Percentiles rank a stretch among this genome's conserved stretches.
phyloP scores from a whole-genome alignment of 2,797 vertebrate species.

The Apogon hyalosoma region DNA sequence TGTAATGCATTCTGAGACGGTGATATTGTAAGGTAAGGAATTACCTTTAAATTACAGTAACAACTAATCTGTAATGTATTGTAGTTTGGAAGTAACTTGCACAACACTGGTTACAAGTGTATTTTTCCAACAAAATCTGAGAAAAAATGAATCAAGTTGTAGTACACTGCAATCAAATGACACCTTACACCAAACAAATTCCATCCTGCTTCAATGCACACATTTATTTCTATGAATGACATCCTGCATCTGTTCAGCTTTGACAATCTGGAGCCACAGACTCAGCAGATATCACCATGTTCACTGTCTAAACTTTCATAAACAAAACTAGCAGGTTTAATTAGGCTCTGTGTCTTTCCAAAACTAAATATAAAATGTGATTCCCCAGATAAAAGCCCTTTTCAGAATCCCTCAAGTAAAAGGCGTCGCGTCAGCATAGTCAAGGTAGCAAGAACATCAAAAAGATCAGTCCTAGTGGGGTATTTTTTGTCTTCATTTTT shows the following conservation, averaged over 20 bases:
- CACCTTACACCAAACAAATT: no score
- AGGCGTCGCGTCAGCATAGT: conserved; percentile 27
- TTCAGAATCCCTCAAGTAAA: conserved; percentile 24
- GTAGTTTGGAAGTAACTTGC: no score
- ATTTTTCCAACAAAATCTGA: no score
- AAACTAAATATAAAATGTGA: conserved; percentile 11
- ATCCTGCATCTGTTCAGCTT: not conserved
- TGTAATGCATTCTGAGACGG: no score
- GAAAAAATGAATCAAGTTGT: no score
- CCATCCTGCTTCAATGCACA: no score
- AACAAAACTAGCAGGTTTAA: conserved; percentile 32
- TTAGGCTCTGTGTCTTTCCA: conserved; percentile 20
- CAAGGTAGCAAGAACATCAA: conserved; percentile 37
- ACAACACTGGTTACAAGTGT: no score
- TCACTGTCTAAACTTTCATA: not conserved
- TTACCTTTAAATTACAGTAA: no score
- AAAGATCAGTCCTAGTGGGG: conserved; percentile 1
- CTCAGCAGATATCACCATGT: not conserved
- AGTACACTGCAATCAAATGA: no score
- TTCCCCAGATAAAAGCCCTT: conserved; percentile 36
- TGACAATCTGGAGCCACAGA: not conserved
- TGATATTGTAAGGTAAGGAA: no score
- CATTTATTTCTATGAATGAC: no score
- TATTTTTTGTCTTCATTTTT: not conserved
- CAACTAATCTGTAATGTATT: no score